These are phyloP conservation scores for Eupeodes luniger DNA, from an alignment of 2,888 invertebrate genomes.

Conservation along the genomic window DNA sequence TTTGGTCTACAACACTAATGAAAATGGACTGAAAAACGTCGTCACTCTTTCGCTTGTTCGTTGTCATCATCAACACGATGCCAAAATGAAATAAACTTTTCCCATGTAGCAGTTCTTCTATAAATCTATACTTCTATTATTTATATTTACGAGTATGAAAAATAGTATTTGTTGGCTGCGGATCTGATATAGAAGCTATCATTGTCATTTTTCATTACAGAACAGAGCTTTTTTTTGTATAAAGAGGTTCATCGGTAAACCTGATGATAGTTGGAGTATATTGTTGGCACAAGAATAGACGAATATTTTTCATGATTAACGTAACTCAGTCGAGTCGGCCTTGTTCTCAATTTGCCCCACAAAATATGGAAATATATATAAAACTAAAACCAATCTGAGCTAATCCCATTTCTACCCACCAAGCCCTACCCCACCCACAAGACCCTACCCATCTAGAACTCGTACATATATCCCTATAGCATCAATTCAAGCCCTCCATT, in stretches of 20 bases:
- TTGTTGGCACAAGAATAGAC: conserved; percentile 21
- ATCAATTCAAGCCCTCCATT: conserved; percentile 1
- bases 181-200: conserved; percentile 23
- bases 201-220: conserved; percentile 39
- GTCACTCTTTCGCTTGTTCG: not conserved
- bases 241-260: not conserved
- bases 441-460: too few species aligned
- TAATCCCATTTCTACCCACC: conserved; percentile 30
- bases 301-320: conserved; percentile 45
- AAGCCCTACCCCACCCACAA: not conserved
- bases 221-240: not conserved
- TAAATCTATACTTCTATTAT: not conserved
- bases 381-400: not conserved
- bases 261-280: too few species aligned
- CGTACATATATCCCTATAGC: too few species aligned
- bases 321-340: not conserved
- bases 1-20: conserved; percentile 43
- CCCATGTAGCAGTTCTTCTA: not conserved
- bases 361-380: not conserved
- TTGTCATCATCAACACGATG: not conserved
- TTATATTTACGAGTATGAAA: too few species aligned
- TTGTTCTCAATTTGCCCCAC: conserved; percentile 33
- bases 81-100: conserved; percentile 15
- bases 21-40: conserved; percentile 39
- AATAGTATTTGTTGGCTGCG: conserved; percentile 2